Base-by-base conservation (phyloP, 2,888 invertebrate species). In the Eupelmus urozonus region DNA sequence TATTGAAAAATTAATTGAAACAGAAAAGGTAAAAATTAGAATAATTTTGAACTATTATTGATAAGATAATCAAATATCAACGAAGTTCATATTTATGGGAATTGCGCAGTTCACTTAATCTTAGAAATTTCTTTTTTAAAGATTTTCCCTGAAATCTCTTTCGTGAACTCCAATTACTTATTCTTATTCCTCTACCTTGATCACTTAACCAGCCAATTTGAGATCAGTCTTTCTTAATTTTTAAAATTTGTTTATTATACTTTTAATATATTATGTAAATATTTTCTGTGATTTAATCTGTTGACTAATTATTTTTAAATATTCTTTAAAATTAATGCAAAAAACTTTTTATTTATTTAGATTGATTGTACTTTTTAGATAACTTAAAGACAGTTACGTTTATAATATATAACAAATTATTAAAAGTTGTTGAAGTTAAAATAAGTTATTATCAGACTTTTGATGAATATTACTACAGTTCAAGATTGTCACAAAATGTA, bases 141-240 rank as follows among this genome's bases (percentile, higher is more conserved):
- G n/a, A n/a, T n/a, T n/a, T n/a, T n/a, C n/a, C n/a, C n/a, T n/a
- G n/a, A n/a, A n/a, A n/a, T n/a, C n/a, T n/a, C n/a, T n/a, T n/a
- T n/a, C n/a, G n/a, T n/a, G n/a, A n/a, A n/a, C n/a, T n/a, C n/a
- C n/a, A n/a, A n/a, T n/a, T n/a, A n/a, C n/a, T n/a, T n/a, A n/a
- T n/a, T 18, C 13, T 5, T 60, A 2, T 60, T 7, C 9, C 34
- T 59, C 3, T 34, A 3, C 34, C 9, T 40, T 63, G 18, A 45
- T 40, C 20, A 16, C n/a, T 66, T 60, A 11, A 40, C 53, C 20
- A 72, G 27, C 42, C 53, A 72, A 72, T 70, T 53, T 42, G 7
- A 66, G 29, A 66, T 77, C 71, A 77, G 77, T 72, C 72, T 77
- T 71, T 55, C 29, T 63, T n/a, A 65, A 29, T 20, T 34, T 9